Evolutionary conservation across 2,888 invertebrate species (phyloP).

Genomic region (Eurytoma adleriae): DNA sequence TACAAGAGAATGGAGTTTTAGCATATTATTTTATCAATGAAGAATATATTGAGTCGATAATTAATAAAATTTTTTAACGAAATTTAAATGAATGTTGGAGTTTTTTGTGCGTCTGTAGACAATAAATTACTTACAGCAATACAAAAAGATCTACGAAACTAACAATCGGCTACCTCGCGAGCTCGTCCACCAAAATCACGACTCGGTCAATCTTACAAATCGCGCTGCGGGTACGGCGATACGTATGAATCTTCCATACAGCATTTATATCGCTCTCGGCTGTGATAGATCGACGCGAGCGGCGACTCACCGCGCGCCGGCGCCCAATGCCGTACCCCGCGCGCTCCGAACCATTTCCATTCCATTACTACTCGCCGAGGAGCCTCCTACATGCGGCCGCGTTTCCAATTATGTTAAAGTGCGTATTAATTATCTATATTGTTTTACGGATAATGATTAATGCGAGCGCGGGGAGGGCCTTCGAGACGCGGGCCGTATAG

Average conservation of each 20-base stretch:
- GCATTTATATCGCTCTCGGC: slow-evolving; percentile 50
- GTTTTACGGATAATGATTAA: slow-evolving; percentile 69
- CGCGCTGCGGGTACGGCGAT: slow-evolving; percentile 11
- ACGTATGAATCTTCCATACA: slow-evolving; percentile 49
- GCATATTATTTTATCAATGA: too few species aligned
- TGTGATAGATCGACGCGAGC: slow-evolving; percentile 66
- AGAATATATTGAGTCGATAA: too few species aligned
- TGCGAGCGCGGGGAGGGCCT: slow-evolving; percentile 79
- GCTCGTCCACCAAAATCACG: slow-evolving; percentile 38
- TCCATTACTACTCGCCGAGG: slow-evolving; percentile 42
- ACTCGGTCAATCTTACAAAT: slow-evolving; percentile 52
- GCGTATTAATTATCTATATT: slow-evolving; percentile 70
- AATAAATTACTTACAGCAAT: not conserved
- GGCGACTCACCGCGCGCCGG: not conserved
- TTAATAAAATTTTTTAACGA: too few species aligned
- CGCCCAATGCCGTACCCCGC: not conserved
- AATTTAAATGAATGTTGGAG: too few species aligned
- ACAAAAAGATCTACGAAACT: not conserved
- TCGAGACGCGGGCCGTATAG: slow-evolving; percentile 78
- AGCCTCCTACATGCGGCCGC: slow-evolving; percentile 50
- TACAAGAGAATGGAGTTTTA: too few species aligned
- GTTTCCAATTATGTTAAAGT: slow-evolving; percentile 69
- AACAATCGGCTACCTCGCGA: slow-evolving; percentile 26
- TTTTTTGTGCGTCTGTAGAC: not conserved
- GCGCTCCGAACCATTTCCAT: slow-evolving; percentile 59